phyloP scores from a whole-genome alignment of 2,113 vertebrate species.

The Nerophis ophidion region DNA sequence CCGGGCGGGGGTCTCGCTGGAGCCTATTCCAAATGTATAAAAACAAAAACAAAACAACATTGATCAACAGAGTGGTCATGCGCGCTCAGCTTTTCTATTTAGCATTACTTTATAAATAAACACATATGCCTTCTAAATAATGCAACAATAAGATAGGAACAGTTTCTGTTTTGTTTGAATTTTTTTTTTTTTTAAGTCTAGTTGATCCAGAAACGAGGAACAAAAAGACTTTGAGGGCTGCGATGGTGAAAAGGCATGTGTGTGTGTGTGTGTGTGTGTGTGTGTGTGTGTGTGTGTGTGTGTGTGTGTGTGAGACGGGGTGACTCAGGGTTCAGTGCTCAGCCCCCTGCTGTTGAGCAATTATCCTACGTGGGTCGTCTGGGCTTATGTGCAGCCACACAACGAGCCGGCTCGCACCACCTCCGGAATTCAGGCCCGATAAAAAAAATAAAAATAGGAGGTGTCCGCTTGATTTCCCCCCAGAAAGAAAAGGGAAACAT shows the following conservation, averaged over 20 bases:
- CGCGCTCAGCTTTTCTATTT: no score
- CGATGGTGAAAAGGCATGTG: slow-evolving; percentile 32
- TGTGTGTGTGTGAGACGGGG: slow-evolving; percentile 25
- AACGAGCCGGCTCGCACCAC: slow-evolving; percentile 18
- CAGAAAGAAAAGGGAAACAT: slow-evolving; percentile 8
- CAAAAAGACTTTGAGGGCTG: slow-evolving; percentile 17
- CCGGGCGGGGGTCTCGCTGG: no score
- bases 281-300: slow-evolving; percentile 43
- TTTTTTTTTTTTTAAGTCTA: neutral
- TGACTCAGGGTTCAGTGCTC: slow-evolving; percentile 53
- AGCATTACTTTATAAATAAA: no score
- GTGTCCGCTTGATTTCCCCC: neutral
- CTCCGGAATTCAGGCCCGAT: slow-evolving; percentile 21
- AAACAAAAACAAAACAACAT: no score
- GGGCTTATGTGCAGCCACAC: slow-evolving; percentile 41
- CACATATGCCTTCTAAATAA: neutral
- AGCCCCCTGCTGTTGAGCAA: slow-evolving; percentile 44
- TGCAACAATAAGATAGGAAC: neutral
- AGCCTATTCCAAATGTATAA: no score
- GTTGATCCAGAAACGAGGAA: slow-evolving; percentile 1
- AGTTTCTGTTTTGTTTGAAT: no score
- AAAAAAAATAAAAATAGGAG: slow-evolving; percentile 16
- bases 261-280: slow-evolving; percentile 36
- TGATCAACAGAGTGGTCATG: no score
- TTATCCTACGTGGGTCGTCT: slow-evolving; percentile 40